Evolutionary conservation across 2,888 invertebrate species (phyloP), one percentile per base, ranked within the genome.

Genomic region (Drosophila rellima): DNA sequence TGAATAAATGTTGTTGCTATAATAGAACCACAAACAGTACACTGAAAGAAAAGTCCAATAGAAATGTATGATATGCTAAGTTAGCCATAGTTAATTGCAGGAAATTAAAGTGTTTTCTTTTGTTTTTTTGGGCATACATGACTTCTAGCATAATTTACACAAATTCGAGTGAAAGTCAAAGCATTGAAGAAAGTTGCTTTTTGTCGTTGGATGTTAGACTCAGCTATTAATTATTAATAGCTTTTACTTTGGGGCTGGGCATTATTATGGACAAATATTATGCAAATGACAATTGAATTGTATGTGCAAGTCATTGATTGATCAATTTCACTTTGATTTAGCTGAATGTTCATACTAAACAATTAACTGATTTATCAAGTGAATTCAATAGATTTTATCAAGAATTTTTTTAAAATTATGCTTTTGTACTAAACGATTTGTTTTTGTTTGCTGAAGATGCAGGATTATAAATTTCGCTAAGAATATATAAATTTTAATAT

Each of bases 221-320:
- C 51, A 33, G 40, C 42, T 52, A 61, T 61, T 61, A 55, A 54
- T 47, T 54, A 39, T 59, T 40, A 48, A 59, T 48, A 13, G 57
- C 57, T 59, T 23, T 59, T 50, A 31, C 59, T 50, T 55, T 42
- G 15, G 20, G 54, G 26, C 40, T 39, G 37, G 59, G 18, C 40
- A 15, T 3, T 23, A n/a, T n/a, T n/a, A n/a, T n/a, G n/a, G n/a
- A 20, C 20, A 26, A 40, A 39, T 15, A 8, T 45, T 44, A 56
- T 47, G 52, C 52, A 40, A 61, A 52, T 61, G 60, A 61, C 52
- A 52, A 61, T 33, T 52, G 35, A 35, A 42, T 42, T 55, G 20
- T n/a, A 18, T 44, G 42, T 13, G 15, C 54, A 55, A 55, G 42
- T 55, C 54, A 55, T 55, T 23, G 17, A 50, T 33, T 20, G 18